Evolutionary conservation across 1,140 invertebrate genomes (phyloP).

Genomic region (Ostrea denselamellosa): DNA sequence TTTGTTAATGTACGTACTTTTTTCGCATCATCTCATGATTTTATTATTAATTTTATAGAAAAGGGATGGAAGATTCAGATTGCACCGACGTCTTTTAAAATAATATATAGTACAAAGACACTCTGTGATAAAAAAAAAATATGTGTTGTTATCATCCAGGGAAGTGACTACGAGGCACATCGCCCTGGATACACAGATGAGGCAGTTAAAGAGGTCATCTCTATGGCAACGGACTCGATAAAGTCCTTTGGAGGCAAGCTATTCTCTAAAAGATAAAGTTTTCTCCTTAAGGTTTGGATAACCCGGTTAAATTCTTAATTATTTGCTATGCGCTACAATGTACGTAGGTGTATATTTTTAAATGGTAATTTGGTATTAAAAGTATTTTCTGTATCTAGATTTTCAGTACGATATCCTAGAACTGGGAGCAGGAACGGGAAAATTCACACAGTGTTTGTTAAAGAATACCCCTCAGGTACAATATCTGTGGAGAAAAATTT

Average conservation of each 20-base stretch:
- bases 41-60: background rate
- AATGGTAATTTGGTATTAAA: no score
- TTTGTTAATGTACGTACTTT: background rate
- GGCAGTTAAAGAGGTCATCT: background rate
- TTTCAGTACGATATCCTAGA: conserved; percentile 48
- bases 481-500: no score
- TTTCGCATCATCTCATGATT: background rate
- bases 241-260: background rate
- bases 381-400: background rate
- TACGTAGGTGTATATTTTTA: no score
- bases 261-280: background rate
- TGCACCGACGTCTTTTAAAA: background rate
- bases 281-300: no score
- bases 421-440: conserved; percentile 52
- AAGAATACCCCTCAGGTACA: background rate
- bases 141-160: background rate
- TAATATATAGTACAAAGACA: background rate
- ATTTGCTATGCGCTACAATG: no score
- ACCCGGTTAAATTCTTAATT: no score
- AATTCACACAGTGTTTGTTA: conserved; percentile 42
- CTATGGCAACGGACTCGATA: background rate
- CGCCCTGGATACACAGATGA: background rate
- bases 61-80: background rate
- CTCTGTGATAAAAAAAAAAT: background rate
- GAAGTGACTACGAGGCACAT: background rate